Evolutionary conservation across 1,140 invertebrate species (phyloP).

Genomic region (Macrosteles quadrilineatus): DNA sequence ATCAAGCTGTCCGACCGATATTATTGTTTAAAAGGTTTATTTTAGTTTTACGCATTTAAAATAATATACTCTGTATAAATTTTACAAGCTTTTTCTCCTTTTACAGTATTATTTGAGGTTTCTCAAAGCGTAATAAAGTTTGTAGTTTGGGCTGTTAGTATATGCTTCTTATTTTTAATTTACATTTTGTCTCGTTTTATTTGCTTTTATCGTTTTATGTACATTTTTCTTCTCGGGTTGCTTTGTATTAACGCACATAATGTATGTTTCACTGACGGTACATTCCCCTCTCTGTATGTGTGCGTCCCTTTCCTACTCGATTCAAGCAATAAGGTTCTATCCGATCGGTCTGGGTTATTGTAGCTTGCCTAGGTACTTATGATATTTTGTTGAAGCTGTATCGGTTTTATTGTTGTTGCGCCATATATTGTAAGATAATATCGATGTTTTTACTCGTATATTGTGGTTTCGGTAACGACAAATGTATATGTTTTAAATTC

Average conservation of each 20-base stretch:
- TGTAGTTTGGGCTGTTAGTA: constrained; percentile 24
- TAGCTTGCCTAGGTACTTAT: constrained; percentile 19
- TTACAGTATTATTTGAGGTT: constrained; percentile 23
- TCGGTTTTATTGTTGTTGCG: constrained; percentile 6
- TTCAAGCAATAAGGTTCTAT: constrained; percentile 22
- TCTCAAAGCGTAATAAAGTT: constrained; percentile 13
- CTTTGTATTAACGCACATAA: constrained; percentile 23
- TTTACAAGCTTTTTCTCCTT: constrained; percentile 9
- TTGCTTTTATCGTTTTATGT: constrained; percentile 14
- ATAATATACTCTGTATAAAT: constrained; percentile 18
- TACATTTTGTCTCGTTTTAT: background rate
- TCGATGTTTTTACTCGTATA: constrained; percentile 10
- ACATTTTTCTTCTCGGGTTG: constrained; percentile 9
- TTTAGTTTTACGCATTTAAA: constrained; percentile 15
- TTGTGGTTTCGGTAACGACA: constrained; percentile 8
- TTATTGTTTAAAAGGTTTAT: constrained; percentile 8
- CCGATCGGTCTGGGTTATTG: background rate
- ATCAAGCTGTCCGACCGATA: constrained; percentile 5
- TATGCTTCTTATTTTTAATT: constrained; percentile 7
- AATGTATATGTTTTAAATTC: constrained; percentile 22
- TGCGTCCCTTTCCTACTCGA: constrained; percentile 23
- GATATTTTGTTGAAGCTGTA: constrained; percentile 17
- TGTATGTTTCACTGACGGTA: constrained; percentile 6
- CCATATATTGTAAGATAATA: constrained; percentile 19
- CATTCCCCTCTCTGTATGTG: constrained; percentile 20